Evolutionary conservation across 2,888 invertebrate species (phyloP).

Genomic region (Pogonocherus hispidulus): DNA sequence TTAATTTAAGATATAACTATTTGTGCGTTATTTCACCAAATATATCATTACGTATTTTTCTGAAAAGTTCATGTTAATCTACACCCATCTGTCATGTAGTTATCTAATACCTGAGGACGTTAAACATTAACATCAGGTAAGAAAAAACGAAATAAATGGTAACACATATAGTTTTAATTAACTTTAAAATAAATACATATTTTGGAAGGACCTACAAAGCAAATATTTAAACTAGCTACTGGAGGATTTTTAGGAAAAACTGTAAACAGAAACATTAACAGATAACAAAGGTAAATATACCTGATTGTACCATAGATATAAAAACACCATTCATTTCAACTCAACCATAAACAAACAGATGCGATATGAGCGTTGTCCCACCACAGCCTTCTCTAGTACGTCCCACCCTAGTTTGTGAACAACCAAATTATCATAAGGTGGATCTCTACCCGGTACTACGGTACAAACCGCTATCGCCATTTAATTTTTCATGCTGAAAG

Average conservation of each 20-base stretch:
- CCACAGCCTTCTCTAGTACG: too few species aligned
- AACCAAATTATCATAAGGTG: background rate
- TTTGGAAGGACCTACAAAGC: background rate
- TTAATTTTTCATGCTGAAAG: conserved; percentile 26
- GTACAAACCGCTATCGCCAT: conserved; percentile 7
- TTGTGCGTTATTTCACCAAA: too few species aligned
- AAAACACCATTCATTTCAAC: background rate
- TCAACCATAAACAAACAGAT: too few species aligned
- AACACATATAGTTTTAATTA: background rate
- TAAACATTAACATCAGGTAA: too few species aligned
- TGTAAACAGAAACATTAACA: background rate
- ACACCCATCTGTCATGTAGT: too few species aligned
- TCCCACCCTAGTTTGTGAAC: background rate
- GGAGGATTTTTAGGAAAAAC: background rate
- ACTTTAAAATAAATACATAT: background rate
- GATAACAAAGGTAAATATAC: background rate
- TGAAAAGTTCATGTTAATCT: too few species aligned
- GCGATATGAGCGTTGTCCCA: too few species aligned
- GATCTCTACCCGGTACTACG: conserved; percentile 9
- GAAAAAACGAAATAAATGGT: too few species aligned
- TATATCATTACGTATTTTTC: too few species aligned
- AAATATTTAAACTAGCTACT: background rate
- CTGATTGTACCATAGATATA: too few species aligned
- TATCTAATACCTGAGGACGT: too few species aligned
- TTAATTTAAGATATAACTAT: too few species aligned